Evolutionary conservation across 2,797 vertebrate species (phyloP).

Genomic region (Euthynnus affinis): DNA sequence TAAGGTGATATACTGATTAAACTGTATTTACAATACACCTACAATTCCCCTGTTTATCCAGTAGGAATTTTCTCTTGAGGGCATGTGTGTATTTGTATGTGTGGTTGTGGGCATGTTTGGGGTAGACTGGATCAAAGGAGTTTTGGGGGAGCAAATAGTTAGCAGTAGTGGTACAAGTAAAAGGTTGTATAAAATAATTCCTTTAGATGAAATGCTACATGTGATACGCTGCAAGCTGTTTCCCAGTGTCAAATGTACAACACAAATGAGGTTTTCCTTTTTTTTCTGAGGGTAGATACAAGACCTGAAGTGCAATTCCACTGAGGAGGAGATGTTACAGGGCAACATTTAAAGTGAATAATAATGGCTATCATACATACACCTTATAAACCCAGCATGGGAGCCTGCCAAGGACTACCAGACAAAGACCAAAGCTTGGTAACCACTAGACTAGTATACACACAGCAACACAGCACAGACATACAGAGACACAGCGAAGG

Average conservation of each 20-base stretch:
- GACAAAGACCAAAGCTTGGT: constrained; percentile 34
- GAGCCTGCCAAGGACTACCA: constrained; percentile 51
- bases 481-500: constrained; percentile 21
- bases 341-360: constrained; percentile 57
- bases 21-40: constrained; percentile 6
- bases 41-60: too few relatives aligned
- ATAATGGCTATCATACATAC: constrained; percentile 61
- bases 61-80: neutral
- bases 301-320: constrained; percentile 50
- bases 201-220: constrained; percentile 8
- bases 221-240: constrained; percentile 14
- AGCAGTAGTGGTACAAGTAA: neutral
- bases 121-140: neutral
- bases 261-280: constrained; percentile 49
- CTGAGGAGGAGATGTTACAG: constrained; percentile 52
- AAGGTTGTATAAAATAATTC: constrained; percentile 29
- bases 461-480: constrained; percentile 28
- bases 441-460: constrained; percentile 11
- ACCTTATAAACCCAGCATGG: constrained; percentile 57
- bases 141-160: neutral
- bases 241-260: constrained; percentile 41
- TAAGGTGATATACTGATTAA: constrained; percentile 2
- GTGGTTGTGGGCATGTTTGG: neutral
- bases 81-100: neutral
- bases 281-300: constrained; percentile 34